phyloP scores from a whole-genome alignment of 2,797 vertebrate genomes.

The Rhabdophis nuchalis region DNA sequence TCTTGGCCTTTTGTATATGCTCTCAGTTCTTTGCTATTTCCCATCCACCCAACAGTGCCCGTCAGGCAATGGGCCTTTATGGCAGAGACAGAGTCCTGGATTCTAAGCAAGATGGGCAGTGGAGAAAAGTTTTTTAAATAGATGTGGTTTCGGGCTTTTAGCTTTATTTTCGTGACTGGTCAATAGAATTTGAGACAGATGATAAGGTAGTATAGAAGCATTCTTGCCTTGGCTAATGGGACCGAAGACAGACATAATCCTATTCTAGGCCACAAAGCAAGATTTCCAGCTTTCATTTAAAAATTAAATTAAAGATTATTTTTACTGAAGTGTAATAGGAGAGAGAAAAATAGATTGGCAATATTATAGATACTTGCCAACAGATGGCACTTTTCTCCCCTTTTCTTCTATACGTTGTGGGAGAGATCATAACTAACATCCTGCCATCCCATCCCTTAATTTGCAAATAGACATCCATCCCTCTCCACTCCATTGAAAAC shows the following conservation, averaged over 20 bases:
- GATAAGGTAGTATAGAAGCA: background rate
- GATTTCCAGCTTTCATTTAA: background rate
- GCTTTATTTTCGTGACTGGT: background rate
- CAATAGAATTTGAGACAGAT: background rate
- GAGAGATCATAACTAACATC: background rate
- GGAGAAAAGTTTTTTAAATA: background rate
- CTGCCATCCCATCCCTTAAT: background rate
- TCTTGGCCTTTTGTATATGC: background rate
- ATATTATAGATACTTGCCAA: background rate
- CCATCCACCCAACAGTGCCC: background rate
- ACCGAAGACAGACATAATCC: background rate
- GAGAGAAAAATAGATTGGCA: background rate
- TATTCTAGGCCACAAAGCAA: background rate
- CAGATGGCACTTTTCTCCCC: background rate
- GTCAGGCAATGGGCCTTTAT: background rate
- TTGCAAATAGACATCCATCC: background rate
- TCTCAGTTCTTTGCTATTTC: background rate
- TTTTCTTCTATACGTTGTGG: background rate
- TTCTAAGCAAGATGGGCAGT: background rate
- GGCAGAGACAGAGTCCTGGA: background rate
- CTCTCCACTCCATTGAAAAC: background rate
- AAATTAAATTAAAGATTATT: background rate
- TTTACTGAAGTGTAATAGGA: background rate
- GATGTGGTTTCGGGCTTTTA: background rate
- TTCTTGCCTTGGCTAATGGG: background rate